These are phyloP conservation scores for Carlito syrichta DNA, from an alignment of 2,113 vertebrate species.

Conservation along the genomic window DNA sequence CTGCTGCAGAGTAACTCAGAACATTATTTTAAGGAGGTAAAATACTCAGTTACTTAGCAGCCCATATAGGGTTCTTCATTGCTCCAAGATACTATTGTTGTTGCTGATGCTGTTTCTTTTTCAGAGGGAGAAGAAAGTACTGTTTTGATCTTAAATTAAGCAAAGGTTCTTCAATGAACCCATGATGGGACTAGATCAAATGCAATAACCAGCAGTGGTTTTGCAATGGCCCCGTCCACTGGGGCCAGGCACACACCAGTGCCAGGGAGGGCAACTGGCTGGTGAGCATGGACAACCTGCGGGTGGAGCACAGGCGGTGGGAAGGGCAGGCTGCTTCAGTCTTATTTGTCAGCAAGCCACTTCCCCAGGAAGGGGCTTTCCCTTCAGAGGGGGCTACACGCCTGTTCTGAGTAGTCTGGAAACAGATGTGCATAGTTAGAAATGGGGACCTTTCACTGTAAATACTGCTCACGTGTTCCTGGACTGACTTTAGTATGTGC, in stretches of 20 bases:
- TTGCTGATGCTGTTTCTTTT: conserved; percentile 40
- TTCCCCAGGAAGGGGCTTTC: not conserved
- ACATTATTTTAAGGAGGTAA: conserved; percentile 70
- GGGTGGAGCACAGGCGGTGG: not conserved
- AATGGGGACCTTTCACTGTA: conserved; percentile 60
- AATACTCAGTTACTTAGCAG: conserved; percentile 77
- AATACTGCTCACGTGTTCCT: conserved; percentile 54
- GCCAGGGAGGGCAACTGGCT: not conserved
- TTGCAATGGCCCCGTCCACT: conserved; percentile 47
- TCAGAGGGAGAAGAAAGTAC: conserved; percentile 51
- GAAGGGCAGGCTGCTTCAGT: no score
- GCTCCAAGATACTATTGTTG: conserved; percentile 63
- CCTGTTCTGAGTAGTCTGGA: not conserved
- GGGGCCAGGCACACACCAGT: conserved; percentile 52
- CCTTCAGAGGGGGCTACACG: not conserved
- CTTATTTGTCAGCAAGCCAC: not conserved
- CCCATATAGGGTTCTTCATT: conserved; percentile 71
- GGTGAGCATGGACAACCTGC: not conserved
- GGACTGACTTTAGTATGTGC: conserved; percentile 51
- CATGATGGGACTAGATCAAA: conserved; percentile 69
- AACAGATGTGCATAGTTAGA: conserved; percentile 52
- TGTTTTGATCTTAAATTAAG: conserved; percentile 80
- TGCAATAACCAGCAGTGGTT: conserved; percentile 66
- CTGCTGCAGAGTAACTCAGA: conserved; percentile 51
- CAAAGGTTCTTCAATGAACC: conserved; percentile 71